A percentile compares a stretch with the other conserved stretches of the same genome.
These are phyloP conservation scores for Vimba vimba DNA, from an alignment of 2,113 vertebrate species.

Conservation along the genomic window DNA sequence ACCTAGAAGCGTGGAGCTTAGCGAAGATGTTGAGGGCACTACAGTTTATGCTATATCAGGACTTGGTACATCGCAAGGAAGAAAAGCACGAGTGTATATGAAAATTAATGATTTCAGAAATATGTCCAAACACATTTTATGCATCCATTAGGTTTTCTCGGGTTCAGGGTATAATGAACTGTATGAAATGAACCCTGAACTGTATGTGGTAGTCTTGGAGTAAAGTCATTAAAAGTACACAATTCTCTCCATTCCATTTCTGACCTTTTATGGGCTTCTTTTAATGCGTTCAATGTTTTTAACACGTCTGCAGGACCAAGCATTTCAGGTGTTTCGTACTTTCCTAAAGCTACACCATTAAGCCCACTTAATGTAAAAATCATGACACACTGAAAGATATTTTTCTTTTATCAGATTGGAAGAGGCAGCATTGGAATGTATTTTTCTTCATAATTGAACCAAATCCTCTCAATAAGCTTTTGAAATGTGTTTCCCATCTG, in stretches of 20 bases:
- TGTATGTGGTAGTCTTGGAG: background rate
- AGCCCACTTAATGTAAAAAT: conserved; percentile 13
- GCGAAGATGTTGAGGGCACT: too few species aligned
- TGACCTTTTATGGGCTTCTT: background rate
- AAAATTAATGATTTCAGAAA: too few species aligned
- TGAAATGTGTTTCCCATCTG: conserved; percentile 69
- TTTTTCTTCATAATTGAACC: conserved; percentile 74
- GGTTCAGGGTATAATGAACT: too few species aligned
- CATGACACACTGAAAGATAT: background rate
- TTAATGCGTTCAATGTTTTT: background rate
- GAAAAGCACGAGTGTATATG: too few species aligned
- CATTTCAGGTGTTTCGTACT: background rate
- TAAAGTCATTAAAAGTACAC: background rate
- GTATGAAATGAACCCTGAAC: too few species aligned
- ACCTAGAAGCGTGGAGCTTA: too few species aligned
- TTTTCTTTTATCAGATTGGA: conserved; percentile 63
- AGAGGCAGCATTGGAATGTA: conserved; percentile 69
- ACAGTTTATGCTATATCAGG: too few species aligned
- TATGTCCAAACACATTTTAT: too few species aligned
- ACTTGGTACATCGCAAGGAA: too few species aligned
- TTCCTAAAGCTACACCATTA: background rate
- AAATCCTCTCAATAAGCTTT: conserved; percentile 69
- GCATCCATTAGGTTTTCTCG: too few species aligned
- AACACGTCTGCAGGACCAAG: background rate
- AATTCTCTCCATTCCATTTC: background rate